phyloP scores from a whole-genome alignment of 2,113 vertebrate genomes.

The Stegostoma tigrinum region DNA sequence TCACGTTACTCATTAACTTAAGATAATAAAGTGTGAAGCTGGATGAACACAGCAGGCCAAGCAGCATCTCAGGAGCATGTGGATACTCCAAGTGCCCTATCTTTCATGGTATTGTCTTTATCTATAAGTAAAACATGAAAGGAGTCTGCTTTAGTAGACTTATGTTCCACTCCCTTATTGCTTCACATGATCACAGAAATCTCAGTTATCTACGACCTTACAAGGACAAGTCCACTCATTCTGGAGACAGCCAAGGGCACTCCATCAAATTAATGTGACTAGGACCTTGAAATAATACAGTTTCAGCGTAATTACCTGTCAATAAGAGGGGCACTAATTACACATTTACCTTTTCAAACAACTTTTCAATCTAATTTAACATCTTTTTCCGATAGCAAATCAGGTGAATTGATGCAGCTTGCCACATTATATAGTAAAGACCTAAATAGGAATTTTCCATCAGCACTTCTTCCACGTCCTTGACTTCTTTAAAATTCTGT shows the following conservation, averaged over 20 bases:
- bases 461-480: background rate
- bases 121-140: background rate
- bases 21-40: too few species aligned
- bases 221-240: constrained; percentile 43
- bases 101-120: background rate
- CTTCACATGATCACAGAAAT: constrained; percentile 38
- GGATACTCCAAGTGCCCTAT: too few species aligned
- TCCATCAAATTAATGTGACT: constrained; percentile 55
- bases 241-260: constrained; percentile 49
- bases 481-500: background rate
- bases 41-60: too few species aligned
- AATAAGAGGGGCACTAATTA: constrained; percentile 44
- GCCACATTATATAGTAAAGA: background rate
- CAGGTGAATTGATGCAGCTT: constrained; percentile 46
- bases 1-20: background rate
- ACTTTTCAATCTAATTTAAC: constrained; percentile 48
- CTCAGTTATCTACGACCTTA: constrained; percentile 46
- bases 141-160: background rate
- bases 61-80: too few species aligned
- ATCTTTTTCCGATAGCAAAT: constrained; percentile 48
- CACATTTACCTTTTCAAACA: constrained; percentile 40
- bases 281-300: constrained; percentile 57
- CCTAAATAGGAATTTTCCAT: background rate
- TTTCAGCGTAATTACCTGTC: constrained; percentile 59
- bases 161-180: background rate